Percentiles rank a stretch among this genome's conserved stretches.
Evolutionary conservation across 53 echinoderm and acorn worm genomes (phyloP).

Genomic region (Zoroaster sp.): DNA sequence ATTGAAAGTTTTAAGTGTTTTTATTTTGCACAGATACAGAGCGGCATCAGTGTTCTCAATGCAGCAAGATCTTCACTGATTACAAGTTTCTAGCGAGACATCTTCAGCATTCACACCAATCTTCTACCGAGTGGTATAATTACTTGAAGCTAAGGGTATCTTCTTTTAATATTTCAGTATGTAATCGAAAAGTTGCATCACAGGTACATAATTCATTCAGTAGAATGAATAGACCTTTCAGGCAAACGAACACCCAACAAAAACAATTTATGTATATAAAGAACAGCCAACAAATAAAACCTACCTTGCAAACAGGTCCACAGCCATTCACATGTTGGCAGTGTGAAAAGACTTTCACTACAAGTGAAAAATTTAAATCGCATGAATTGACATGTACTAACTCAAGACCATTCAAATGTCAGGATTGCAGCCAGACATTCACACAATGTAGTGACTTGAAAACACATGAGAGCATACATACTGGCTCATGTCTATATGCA

Average conservation of each 20-base stretch:
- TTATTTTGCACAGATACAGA: background rate
- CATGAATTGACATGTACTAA: background rate
- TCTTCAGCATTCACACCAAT: background rate
- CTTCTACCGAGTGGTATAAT: constrained; percentile 19
- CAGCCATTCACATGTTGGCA: background rate
- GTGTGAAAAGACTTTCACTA: background rate
- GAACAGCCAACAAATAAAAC: background rate
- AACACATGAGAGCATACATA: constrained; percentile 13
- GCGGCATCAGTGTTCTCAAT: constrained; percentile 14
- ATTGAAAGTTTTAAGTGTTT: background rate
- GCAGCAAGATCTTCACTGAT: constrained; percentile 25
- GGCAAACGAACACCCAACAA: background rate
- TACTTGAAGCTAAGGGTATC: background rate
- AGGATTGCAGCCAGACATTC: background rate
- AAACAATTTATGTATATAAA: background rate
- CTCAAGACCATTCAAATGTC: background rate
- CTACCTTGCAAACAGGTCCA: background rate
- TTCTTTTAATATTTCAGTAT: background rate
- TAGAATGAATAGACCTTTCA: background rate
- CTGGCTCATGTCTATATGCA: constrained; percentile 33
- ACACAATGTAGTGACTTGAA: background rate
- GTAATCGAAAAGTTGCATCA: constrained; percentile 16
- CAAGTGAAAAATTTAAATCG: background rate
- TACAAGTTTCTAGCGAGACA: constrained; percentile 9
- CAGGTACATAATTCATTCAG: constrained; percentile 10